Evolutionary conservation across 1,140 invertebrate species (phyloP).

Genomic region (Melanaphis sacchari): DNA sequence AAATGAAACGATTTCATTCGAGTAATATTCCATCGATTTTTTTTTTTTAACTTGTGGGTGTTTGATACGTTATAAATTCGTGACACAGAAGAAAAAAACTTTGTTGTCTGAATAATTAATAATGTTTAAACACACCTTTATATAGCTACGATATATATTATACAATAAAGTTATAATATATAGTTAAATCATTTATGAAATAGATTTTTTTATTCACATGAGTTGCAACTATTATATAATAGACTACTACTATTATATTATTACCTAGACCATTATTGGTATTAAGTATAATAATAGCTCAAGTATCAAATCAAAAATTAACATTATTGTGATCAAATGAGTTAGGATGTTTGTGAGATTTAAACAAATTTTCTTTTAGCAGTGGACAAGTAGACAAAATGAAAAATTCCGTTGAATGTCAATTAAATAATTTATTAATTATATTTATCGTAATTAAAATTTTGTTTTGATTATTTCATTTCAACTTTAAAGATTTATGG

Average conservation of each 20-base stretch:
- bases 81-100: neutral
- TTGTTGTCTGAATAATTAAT: neutral
- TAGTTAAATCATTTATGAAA: neutral
- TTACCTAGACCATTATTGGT: neutral
- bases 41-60: neutral
- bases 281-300: neutral
- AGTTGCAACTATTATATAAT: neutral
- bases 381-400: too few relatives aligned
- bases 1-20: neutral
- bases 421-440: too few relatives aligned
- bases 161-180: neutral
- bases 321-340: neutral
- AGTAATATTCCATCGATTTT: neutral
- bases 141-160: too few relatives aligned
- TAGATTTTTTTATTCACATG: neutral
- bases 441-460: too few relatives aligned
- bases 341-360: neutral
- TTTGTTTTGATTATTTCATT: too few relatives aligned
- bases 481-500: too few relatives aligned
- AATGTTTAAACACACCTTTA: neutral
- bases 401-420: too few relatives aligned
- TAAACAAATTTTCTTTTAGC: too few relatives aligned
- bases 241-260: too few relatives aligned
- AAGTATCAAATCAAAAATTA: neutral
- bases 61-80: neutral